phyloP scores from a whole-genome alignment of 2,797 vertebrate genomes.

The Scyliorhinus canicula region DNA sequence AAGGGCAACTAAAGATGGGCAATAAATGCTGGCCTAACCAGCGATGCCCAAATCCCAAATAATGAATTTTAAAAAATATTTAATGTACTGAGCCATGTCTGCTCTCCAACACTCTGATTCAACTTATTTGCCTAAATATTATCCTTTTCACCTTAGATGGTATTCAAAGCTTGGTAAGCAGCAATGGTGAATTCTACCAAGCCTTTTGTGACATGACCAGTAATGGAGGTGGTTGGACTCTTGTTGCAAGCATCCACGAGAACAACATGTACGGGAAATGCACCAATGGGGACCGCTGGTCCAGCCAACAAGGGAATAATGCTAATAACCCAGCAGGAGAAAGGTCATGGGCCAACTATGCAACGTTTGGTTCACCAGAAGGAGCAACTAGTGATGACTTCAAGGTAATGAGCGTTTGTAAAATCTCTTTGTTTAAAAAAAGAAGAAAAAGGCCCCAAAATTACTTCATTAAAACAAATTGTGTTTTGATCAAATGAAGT shows the following conservation, averaged over 20 bases:
- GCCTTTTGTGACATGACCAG: constrained; percentile 65
- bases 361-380: constrained; percentile 46
- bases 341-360: constrained; percentile 47
- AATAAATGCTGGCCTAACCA: no score
- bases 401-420: constrained; percentile 43
- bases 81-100: neutral
- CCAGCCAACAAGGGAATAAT: constrained; percentile 55
- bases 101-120: neutral
- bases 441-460: neutral
- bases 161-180: constrained; percentile 52
- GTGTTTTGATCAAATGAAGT: neutral
- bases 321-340: constrained; percentile 43
- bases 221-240: constrained; percentile 56
- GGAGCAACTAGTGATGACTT: constrained; percentile 48
- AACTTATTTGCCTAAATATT: neutral
- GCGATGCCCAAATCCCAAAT: no score
- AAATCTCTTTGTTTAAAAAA: neutral
- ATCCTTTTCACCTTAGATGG: constrained; percentile 46
- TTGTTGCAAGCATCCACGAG: constrained; percentile 62
- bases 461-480: neutral
- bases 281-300: constrained; percentile 52
- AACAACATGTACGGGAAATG: constrained; percentile 53
- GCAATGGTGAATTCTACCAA: constrained; percentile 52
- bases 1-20: no score
- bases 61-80: no score